Evolutionary conservation across 2,797 vertebrate genomes (phyloP), one percentile per base, ranked within the genome.

Genomic region (Sebastes hubbsi): DNA sequence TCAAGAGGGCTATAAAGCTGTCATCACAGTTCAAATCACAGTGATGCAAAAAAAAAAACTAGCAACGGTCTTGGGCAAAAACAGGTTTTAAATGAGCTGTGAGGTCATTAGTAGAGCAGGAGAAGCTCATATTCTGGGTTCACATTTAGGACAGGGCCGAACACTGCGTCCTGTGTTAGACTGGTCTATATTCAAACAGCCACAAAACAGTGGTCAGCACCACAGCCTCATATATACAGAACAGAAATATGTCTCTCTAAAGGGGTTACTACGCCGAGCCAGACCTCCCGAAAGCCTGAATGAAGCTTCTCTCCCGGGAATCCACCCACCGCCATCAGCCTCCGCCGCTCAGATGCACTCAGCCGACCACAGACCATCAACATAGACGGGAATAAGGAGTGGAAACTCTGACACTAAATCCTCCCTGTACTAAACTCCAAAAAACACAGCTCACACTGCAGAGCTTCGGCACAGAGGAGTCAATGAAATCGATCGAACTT

Each of bases 401-500:
- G 72, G 85, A 91, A 87, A 87, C 74, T 82, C 61, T 72, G 79
- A 87, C 69, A 24, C 38, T 24, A 25, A 54, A 75, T 63, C 77
- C 81, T 77, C 65, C 65, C 55, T 11, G 62, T 20, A 3, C 55
- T 3, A 14, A 77, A n/a, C 65, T 69, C 46, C 29, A 32, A 36
- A 64, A 66, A 64, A 66, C 63, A 25, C 1, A 34, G 80, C 77
- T 78, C 65, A 5, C n/a, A 7, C 77, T 38, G 80, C 85, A 70
- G 77, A 54, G 80, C 66, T 38, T 56, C 6, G 11, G 69, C 71
- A 12, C 6, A 1, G 70, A 34, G 22, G 3, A 55, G 85, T 93
- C 88, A 2, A 90, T 89, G 46, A 55, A 75, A 89, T 91, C 88
- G 87, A 88, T 90, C 24, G 13, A 73, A 88, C 77, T 80, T 91